A percentile compares a stretch with the other conserved stretches of the same genome.
Conservation (phyloP, 1,140 invertebrate species). For the Pseudomyrmex dendroicus region DNA sequence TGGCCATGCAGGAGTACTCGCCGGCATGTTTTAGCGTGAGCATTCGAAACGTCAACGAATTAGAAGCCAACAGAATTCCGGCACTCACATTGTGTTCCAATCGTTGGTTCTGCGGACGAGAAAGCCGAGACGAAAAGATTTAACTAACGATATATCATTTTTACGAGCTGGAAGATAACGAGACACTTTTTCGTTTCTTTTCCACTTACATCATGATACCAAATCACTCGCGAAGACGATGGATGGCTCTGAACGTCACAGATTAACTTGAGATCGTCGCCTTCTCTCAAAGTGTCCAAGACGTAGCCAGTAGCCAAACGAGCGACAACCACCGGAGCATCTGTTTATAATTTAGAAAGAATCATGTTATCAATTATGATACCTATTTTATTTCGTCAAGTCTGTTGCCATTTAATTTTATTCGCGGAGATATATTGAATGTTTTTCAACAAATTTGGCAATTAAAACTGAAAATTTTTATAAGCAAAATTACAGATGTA, state of each 20-base stretch:
- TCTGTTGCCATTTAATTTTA: neutral
- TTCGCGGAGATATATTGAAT: neutral
- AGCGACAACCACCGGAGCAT: slow-evolving; percentile 79
- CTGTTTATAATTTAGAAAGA: slow-evolving; percentile 74
- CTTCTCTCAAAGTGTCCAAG: slow-evolving; percentile 84
- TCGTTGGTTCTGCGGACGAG: slow-evolving; percentile 60
- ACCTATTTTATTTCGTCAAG: slow-evolving; percentile 7
- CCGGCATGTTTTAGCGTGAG: slow-evolving; percentile 85
- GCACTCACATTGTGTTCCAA: slow-evolving; percentile 73
- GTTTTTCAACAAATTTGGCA: too few relatives aligned
- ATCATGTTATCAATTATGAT: slow-evolving; percentile 30
- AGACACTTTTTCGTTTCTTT: slow-evolving; percentile 16
- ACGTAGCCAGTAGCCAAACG: slow-evolving; percentile 81
- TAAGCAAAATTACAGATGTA: neutral
- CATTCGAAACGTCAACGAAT: slow-evolving; percentile 83
- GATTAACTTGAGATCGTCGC: slow-evolving; percentile 86
- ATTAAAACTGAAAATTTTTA: neutral
- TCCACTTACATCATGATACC: slow-evolving; percentile 87
- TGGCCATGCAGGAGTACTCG: slow-evolving; percentile 89
- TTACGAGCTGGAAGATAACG: slow-evolving; percentile 10
- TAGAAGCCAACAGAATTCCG: slow-evolving; percentile 73
- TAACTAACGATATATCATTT: slow-evolving; percentile 9
- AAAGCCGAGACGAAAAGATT: neutral
- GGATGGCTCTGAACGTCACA: slow-evolving; percentile 87
- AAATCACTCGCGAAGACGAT: slow-evolving; percentile 84